Conservation (phyloP, 1,140 invertebrate genomes). For the Fopius arisanus region DNA sequence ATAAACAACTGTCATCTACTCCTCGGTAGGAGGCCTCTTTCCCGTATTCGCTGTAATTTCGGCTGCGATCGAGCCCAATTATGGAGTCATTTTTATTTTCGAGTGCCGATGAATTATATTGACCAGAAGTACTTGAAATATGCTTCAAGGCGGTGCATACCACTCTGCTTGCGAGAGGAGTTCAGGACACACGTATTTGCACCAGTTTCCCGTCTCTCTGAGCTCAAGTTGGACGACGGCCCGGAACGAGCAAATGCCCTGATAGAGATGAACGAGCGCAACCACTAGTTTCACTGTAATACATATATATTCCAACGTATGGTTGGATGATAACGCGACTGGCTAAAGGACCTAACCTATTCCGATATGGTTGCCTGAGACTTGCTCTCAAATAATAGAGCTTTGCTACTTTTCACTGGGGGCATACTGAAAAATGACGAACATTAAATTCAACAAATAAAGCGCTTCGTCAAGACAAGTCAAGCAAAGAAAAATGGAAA, state of each 20-base stretch:
- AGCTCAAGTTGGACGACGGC: conserved; percentile 21
- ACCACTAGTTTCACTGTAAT: not conserved
- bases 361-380: not conserved
- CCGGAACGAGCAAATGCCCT: conserved; percentile 27
- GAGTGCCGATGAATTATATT: not conserved
- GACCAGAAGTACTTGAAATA: not conserved
- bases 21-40: not conserved
- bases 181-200: conserved; percentile 12
- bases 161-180: not conserved
- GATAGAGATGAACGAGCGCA: conserved; percentile 25
- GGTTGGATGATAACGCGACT: conserved; percentile 1
- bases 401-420: not conserved
- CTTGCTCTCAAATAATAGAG: not conserved
- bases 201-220: conserved; percentile 22
- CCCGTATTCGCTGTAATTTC: not conserved
- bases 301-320: conserved; percentile 7
- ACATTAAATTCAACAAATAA: not conserved
- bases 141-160: not conserved
- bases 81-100: not conserved
- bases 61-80: not conserved
- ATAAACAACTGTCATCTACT: not conserved
- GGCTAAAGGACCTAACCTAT: conserved; percentile 1
- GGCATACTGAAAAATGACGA: not conserved
- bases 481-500: not conserved
- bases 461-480: not conserved